Percentiles rank a stretch among this genome's conserved stretches.
phyloP scores from a whole-genome alignment of 1,140 invertebrate species.

The Penaeus japonicus region DNA sequence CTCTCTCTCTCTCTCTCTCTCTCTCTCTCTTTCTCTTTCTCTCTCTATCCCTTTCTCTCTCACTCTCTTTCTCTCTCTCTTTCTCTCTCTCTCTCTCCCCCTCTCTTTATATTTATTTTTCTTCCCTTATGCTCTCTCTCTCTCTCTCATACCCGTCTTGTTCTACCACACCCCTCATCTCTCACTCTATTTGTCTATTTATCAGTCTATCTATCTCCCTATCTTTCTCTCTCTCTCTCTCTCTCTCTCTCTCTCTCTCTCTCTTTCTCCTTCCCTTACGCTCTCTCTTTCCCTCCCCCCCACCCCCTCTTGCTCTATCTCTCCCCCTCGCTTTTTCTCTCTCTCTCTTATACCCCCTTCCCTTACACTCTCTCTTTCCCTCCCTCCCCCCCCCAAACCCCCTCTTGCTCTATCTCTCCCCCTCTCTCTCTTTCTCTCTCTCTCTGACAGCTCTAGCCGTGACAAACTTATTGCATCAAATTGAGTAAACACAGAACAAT shows the following conservation, averaged over 20 bases:
- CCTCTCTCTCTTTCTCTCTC: background rate
- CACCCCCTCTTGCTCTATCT: background rate
- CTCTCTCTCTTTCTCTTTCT: background rate
- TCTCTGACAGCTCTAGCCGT: slow-evolving; percentile 51
- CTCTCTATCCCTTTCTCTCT: slow-evolving; percentile 15
- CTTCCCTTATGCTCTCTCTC: background rate
- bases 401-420: background rate
- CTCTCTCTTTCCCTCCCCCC: background rate
- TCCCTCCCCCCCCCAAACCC: background rate
- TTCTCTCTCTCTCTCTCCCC: background rate
- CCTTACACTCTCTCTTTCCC: background rate
- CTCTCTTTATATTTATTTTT: background rate
- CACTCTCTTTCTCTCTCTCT: background rate
- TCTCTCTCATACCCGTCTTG: background rate
- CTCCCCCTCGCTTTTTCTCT: background rate
- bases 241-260: background rate
- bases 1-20: too few species aligned
- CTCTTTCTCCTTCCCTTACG: background rate
- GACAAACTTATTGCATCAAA: slow-evolving; percentile 59
- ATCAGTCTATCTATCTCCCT: slow-evolving; percentile 19
- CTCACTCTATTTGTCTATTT: background rate
- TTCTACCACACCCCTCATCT: background rate
- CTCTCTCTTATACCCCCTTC: background rate
- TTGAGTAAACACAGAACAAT: slow-evolving; percentile 59
- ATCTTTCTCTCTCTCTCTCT: background rate